These are phyloP conservation scores for Tetragonisca angustula DNA, from an alignment of 2,888 invertebrate genomes.

Conservation along the genomic window DNA sequence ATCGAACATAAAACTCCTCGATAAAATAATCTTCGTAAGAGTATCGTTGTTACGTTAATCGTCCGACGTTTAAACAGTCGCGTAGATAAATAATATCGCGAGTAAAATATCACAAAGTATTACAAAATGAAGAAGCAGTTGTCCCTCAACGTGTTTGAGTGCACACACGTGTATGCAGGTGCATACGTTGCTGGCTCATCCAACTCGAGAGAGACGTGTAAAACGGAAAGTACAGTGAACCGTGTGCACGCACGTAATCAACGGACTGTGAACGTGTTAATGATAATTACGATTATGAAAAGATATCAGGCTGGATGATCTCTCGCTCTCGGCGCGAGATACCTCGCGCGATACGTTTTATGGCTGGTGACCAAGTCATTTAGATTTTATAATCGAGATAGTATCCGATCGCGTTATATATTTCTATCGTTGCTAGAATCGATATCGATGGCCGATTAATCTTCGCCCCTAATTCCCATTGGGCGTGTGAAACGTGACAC, in stretches of 20 bases:
- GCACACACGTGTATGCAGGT: not conserved
- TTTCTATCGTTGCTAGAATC: conserved; percentile 70
- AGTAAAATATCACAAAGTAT: too few relatives aligned
- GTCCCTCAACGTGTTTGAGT: too few relatives aligned
- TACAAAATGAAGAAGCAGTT: too few relatives aligned
- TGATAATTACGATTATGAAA: conserved; percentile 45
- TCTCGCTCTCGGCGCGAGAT: conserved; percentile 21
- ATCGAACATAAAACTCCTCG: not conserved
- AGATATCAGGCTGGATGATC: conserved; percentile 39
- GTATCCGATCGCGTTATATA: conserved; percentile 70
- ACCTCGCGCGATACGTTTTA: conserved; percentile 17
- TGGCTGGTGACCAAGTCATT: conserved; percentile 54
- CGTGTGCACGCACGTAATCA: not conserved
- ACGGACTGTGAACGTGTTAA: not conserved
- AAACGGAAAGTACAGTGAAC: not conserved
- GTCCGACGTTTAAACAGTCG: too few relatives aligned
- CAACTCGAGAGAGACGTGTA: not conserved
- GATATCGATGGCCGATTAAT: conserved; percentile 57
- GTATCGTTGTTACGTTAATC: too few relatives aligned
- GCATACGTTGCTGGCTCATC: not conserved
- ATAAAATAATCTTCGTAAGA: too few relatives aligned
- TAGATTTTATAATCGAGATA: conserved; percentile 75
- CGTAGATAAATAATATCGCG: too few relatives aligned
- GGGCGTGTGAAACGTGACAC: conserved; percentile 5
- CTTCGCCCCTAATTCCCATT: conserved; percentile 39